Conservation (phyloP, 2,888 invertebrate species). For the Dicyrtoma fusca region DNA sequence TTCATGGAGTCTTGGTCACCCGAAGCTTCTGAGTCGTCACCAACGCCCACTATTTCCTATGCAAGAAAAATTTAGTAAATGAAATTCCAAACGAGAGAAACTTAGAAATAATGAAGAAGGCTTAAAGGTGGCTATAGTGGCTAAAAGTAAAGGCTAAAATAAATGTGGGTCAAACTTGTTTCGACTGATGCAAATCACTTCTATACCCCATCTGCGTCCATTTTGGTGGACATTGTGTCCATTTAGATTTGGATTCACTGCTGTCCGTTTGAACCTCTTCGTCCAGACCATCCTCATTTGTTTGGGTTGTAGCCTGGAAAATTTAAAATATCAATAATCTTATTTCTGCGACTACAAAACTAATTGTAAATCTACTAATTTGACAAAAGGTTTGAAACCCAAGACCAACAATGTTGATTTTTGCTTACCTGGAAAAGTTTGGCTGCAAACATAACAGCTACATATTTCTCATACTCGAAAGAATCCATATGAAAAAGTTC, state of each 20-base stretch:
- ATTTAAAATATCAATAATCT: neutral
- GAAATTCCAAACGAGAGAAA: too few species aligned
- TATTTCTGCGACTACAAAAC: neutral
- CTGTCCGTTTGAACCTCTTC: slow-evolving; percentile 49
- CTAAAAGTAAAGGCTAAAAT: too few species aligned
- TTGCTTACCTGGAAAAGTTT: slow-evolving; percentile 41
- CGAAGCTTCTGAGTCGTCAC: neutral
- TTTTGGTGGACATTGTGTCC: slow-evolving; percentile 54
- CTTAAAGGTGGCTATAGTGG: too few species aligned
- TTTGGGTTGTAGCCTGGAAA: slow-evolving; percentile 46
- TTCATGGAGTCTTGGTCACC: slow-evolving; percentile 18
- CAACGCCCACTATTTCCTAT: slow-evolving; percentile 31
- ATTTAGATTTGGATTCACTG: slow-evolving; percentile 39
- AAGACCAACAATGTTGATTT: neutral
- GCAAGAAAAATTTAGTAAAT: too few species aligned
- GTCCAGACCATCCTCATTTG: slow-evolving; percentile 46
- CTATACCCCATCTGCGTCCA: slow-evolving; percentile 45
- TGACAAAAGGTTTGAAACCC: neutral
- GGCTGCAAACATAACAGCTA: slow-evolving; percentile 45
- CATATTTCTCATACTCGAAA: slow-evolving; percentile 48
- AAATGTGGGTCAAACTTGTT: neutral
- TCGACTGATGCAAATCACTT: slow-evolving; percentile 13
- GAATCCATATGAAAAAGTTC: slow-evolving; percentile 49
- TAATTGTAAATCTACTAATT: neutral
- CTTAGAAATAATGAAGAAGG: too few species aligned